A percentile compares a stretch with the other conserved stretches of the same genome.
Conservation (phyloP, 1,140 invertebrate genomes). For the Triops longicaudatus region DNA sequence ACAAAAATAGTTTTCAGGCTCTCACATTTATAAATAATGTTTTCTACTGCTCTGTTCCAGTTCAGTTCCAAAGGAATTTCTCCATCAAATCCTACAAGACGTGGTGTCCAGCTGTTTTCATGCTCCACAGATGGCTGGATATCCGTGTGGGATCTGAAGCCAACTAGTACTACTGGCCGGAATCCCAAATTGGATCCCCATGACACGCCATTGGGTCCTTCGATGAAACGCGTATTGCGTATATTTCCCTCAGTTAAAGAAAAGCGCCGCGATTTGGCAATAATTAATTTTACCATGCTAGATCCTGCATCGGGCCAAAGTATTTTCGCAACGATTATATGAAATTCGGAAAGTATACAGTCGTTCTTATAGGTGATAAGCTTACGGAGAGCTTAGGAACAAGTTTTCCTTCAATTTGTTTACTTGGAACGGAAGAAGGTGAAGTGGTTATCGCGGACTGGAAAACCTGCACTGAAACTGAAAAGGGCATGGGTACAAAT, state of each 20-base stretch:
- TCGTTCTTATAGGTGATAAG: background rate
- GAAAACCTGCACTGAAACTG: constrained; percentile 23
- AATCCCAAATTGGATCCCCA: background rate
- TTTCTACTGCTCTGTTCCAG: background rate
- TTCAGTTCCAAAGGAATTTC: constrained; percentile 11
- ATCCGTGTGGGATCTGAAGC: constrained; percentile 20
- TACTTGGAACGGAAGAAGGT: constrained; percentile 24
- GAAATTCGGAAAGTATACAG: background rate
- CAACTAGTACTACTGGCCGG: background rate
- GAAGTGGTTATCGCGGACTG: constrained; percentile 25
- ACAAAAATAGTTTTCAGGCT: too few relatives aligned
- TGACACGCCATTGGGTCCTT: background rate
- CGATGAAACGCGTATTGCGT: background rate
- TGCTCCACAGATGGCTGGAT: constrained; percentile 13
- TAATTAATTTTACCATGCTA: constrained; percentile 24
- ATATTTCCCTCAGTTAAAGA: constrained; percentile 22
- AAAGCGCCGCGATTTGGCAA: constrained; percentile 22
- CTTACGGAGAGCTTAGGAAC: background rate
- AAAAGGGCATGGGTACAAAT: constrained; percentile 22
- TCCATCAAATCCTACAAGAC: constrained; percentile 18
- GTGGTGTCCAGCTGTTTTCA: constrained; percentile 13
- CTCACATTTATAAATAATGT: too few relatives aligned
- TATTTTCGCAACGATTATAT: background rate
- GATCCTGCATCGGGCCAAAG: constrained; percentile 13
- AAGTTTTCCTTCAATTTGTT: constrained; percentile 22